Percentiles rank a stretch among this genome's conserved stretches.
phyloP scores from a whole-genome alignment of 2,888 invertebrate species.

The Zootermopsis nevadensis region DNA sequence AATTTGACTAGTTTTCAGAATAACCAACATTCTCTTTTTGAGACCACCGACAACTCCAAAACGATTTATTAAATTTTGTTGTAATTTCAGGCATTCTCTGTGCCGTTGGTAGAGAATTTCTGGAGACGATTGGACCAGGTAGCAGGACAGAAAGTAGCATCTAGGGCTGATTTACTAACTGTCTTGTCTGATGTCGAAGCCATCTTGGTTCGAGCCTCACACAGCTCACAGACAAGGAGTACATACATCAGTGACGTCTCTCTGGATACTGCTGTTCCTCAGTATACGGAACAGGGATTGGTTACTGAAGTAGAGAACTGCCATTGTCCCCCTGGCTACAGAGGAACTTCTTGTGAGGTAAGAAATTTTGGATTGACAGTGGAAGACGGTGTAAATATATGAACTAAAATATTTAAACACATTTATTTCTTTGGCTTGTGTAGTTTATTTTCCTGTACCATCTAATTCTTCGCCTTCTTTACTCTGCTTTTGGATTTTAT shows the following conservation, averaged over 20 bases:
- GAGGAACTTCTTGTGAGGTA: conserved; percentile 86
- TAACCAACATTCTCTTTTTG: no score
- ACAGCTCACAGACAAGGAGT: conserved; percentile 72
- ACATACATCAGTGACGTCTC: conserved; percentile 84
- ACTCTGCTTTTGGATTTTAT: no score
- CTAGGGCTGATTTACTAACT: conserved; percentile 85
- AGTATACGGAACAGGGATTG: conserved; percentile 69
- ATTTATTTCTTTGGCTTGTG: no score
- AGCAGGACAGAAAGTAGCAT: conserved; percentile 69
- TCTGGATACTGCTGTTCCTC: conserved; percentile 84
- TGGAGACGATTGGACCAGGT: conserved; percentile 73
- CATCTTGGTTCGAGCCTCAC: conserved; percentile 85
- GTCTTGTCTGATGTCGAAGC: conserved; percentile 86
- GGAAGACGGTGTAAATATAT: no score
- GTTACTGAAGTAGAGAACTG: conserved; percentile 89
- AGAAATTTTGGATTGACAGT: conserved; percentile 28
- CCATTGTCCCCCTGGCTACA: conserved; percentile 83
- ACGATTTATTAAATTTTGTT: neutral
- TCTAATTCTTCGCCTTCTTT: no score
- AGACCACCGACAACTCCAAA: no score
- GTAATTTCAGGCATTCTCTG: conserved; percentile 68
- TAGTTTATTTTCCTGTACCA: no score
- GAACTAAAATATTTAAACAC: no score
- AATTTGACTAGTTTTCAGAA: no score
- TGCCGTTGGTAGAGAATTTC: conserved; percentile 71